Evolutionary conservation across 1,140 invertebrate species (phyloP).

Genomic region (Zaprionus lachaisei): DNA sequence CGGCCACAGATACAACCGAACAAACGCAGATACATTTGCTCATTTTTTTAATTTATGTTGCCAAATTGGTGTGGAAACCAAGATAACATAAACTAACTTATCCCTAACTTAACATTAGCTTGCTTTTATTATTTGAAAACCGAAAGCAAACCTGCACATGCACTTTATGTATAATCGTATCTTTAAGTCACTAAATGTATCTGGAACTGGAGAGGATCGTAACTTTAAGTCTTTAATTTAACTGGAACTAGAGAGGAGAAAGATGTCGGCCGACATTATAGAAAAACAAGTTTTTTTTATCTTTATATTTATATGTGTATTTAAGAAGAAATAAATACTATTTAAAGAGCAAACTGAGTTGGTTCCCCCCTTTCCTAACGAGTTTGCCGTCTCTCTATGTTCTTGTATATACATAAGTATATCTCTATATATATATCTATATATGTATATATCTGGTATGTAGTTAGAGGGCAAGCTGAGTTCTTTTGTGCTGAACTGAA

Average conservation of each 20-base stretch:
- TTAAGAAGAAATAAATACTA: conserved; percentile 14
- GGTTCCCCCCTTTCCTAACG: background rate
- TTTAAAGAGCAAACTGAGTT: conserved; percentile 24
- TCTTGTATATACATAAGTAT: background rate
- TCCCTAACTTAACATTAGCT: conserved; percentile 28
- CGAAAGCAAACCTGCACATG: conserved; percentile 44
- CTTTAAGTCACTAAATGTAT: background rate
- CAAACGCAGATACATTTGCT: background rate
- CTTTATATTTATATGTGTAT: conserved; percentile 18
- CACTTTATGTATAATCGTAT: conserved; percentile 23
- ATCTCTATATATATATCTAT: background rate
- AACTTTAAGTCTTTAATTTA: background rate
- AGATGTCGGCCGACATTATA: conserved; percentile 33
- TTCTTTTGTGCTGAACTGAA: conserved; percentile 48
- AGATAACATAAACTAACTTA: background rate
- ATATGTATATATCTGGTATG: background rate
- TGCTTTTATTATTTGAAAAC: conserved; percentile 3
- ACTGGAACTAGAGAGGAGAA: conserved; percentile 7
- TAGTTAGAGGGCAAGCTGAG: conserved; percentile 21
- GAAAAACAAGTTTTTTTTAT: conserved; percentile 35
- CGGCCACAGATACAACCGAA: conserved; percentile 33
- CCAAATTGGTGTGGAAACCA: conserved; percentile 1
- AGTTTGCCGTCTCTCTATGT: conserved; percentile 19
- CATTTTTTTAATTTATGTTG: background rate
- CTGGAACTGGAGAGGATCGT: background rate